Evolutionary conservation across 2,888 invertebrate species (phyloP).

Genomic region (Hedya salicella): DNA sequence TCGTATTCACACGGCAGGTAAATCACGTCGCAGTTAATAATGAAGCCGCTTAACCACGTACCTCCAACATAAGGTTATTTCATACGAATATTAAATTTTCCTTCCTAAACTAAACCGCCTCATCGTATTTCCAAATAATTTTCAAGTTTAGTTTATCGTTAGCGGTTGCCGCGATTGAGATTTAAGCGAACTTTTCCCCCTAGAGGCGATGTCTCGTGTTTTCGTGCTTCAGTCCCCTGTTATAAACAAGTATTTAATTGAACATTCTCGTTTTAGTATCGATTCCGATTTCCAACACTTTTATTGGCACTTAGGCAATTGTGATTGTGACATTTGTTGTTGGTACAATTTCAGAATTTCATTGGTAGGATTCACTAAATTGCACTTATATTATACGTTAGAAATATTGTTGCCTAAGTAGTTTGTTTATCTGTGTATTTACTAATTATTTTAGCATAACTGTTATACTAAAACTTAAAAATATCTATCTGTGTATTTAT

Average conservation of each 20-base stretch:
- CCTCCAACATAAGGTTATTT: no score
- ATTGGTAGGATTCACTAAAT: neutral
- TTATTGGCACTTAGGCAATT: neutral
- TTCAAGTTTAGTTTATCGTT: conserved; percentile 6
- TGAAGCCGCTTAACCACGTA: no score
- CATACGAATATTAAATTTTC: no score
- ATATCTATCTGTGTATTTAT: no score
- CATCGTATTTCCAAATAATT: conserved; percentile 7
- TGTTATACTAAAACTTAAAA: no score
- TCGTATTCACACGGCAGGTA: no score
- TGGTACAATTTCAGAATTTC: neutral
- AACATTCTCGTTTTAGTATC: conserved; percentile 12
- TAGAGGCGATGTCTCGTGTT: conserved; percentile 14
- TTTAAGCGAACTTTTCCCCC: conserved; percentile 22
- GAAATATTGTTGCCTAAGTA: no score
- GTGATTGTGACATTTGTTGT: neutral
- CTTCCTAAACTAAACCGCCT: no score
- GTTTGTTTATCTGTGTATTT: no score
- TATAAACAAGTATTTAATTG: conserved; percentile 26
- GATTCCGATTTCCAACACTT: neutral
- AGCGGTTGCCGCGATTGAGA: conserved; percentile 20
- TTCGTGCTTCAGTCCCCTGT: conserved; percentile 18
- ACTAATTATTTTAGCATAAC: no score
- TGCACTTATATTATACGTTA: no score
- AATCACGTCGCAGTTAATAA: no score